These are phyloP conservation scores for Caenorhabditis drosophilae DNA, from an alignment of 2,888 invertebrate species.

Conservation along the genomic window DNA sequence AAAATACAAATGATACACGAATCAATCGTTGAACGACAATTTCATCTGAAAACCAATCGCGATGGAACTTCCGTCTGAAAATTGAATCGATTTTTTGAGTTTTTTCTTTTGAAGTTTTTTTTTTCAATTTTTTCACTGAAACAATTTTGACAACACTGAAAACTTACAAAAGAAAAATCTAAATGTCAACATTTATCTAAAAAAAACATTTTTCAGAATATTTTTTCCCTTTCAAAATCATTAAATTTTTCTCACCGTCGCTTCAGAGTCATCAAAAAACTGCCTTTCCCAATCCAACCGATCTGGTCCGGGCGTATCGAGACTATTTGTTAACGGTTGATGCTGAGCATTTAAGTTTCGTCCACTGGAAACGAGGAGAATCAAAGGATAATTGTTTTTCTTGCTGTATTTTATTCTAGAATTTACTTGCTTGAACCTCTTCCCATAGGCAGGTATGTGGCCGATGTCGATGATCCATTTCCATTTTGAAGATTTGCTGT, in stretches of 20 bases:
- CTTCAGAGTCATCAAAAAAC: conserved; percentile 61
- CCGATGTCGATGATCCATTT: conserved; percentile 8
- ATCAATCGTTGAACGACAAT: no score
- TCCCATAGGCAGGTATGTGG: conserved; percentile 38
- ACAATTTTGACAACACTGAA: background rate
- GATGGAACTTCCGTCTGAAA: background rate
- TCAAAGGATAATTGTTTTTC: background rate
- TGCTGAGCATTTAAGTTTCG: conserved; percentile 28
- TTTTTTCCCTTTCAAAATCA: background rate
- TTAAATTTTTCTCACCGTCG: conserved; percentile 30
- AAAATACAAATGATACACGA: background rate
- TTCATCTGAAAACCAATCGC: background rate
- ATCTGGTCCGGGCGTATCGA: conserved; percentile 50
- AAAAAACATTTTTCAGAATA: background rate
- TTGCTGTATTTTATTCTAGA: no score
- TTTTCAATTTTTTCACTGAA: background rate
- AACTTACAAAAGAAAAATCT: background rate
- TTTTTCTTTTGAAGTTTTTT: background rate
- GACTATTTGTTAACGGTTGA: conserved; percentile 35
- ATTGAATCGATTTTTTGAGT: background rate
- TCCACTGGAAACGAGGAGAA: background rate
- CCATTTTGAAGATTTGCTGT: conserved; percentile 16
- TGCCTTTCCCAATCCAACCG: conserved; percentile 64
- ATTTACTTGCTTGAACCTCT: conserved; percentile 16
- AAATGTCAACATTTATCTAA: background rate